Conservation (phyloP, 1,140 invertebrate species). For the Macrotrachela quadricornifera region DNA sequence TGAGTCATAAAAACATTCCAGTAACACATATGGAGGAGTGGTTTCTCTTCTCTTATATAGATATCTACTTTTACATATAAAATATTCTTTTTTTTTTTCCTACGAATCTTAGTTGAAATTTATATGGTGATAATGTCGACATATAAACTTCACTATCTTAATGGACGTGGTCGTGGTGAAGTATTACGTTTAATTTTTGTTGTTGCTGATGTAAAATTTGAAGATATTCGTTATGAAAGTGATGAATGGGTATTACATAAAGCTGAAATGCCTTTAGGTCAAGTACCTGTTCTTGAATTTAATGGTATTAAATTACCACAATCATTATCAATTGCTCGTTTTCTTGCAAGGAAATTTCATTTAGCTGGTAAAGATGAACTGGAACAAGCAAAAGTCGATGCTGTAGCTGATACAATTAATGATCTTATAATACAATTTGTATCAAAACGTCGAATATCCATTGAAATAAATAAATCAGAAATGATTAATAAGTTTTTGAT, state of each 20-base stretch:
- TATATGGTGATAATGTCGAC: too few relatives aligned
- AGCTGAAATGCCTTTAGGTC: not conserved
- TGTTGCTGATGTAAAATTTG: constrained; percentile 9
- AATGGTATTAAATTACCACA: not conserved
- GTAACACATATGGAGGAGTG: too few relatives aligned
- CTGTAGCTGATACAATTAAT: not conserved
- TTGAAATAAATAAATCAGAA: too few relatives aligned
- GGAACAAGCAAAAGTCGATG: not conserved
- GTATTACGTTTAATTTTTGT: constrained; percentile 12
- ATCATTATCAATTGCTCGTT: not conserved
- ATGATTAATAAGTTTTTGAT: too few relatives aligned
- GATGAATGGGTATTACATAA: constrained; percentile 7
- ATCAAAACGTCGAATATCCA: too few relatives aligned
- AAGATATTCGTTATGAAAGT: constrained; percentile 11
- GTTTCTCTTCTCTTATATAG: too few relatives aligned
- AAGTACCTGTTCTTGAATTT: constrained; percentile 6
- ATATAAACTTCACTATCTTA: constrained; percentile 12
- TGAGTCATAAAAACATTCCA: too few relatives aligned
- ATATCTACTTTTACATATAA: too few relatives aligned
- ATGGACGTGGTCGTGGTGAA: constrained; percentile 10
- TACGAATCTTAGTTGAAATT: too few relatives aligned
- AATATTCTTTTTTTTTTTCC: too few relatives aligned
- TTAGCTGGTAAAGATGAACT: not conserved
- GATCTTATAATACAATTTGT: not conserved
- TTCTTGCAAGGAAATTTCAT: not conserved